phyloP scores from a whole-genome alignment of 1,140 invertebrate genomes.

The Polypedilum vanderplanki region DNA sequence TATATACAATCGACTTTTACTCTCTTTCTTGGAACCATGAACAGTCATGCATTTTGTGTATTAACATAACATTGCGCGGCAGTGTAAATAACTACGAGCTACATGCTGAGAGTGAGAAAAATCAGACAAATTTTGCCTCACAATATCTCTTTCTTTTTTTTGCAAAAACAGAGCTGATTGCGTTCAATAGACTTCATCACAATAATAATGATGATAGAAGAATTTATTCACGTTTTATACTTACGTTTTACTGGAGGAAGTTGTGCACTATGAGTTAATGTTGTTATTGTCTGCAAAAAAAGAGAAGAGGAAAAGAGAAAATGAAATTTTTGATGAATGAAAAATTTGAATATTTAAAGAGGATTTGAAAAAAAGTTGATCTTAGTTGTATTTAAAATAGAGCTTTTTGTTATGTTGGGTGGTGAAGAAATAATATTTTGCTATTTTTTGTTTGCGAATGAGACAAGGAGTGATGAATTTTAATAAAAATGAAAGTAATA shows the following conservation, averaged over 20 bases:
- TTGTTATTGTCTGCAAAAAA: slow-evolving; percentile 32
- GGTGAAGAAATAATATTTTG: too few relatives aligned
- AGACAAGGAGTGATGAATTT: too few relatives aligned
- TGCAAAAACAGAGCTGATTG: too few relatives aligned
- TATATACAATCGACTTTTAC: not conserved
- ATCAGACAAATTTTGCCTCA: too few relatives aligned
- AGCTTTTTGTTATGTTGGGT: too few relatives aligned
- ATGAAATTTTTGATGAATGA: not conserved
- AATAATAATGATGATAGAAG: too few relatives aligned
- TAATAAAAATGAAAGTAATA: too few relatives aligned
- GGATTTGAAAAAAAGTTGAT: not conserved
- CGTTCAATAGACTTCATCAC: too few relatives aligned
- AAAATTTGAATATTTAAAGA: not conserved
- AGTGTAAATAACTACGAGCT: not conserved
- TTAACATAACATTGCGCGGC: not conserved
- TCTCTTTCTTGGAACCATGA: slow-evolving; percentile 2
- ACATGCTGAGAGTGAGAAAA: too few relatives aligned
- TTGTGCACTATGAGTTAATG: slow-evolving; percentile 32
- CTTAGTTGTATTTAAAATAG: not conserved
- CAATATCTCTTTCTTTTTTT: too few relatives aligned
- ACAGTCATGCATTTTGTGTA: slow-evolving; percentile 9
- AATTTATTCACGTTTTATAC: slow-evolving; percentile 23
- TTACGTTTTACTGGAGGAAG: slow-evolving; percentile 32
- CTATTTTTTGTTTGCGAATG: too few relatives aligned
- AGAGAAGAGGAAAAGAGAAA: slow-evolving; percentile 26